phyloP scores from a whole-genome alignment of 1,140 invertebrate genomes.

The Aleiodes sp. region DNA sequence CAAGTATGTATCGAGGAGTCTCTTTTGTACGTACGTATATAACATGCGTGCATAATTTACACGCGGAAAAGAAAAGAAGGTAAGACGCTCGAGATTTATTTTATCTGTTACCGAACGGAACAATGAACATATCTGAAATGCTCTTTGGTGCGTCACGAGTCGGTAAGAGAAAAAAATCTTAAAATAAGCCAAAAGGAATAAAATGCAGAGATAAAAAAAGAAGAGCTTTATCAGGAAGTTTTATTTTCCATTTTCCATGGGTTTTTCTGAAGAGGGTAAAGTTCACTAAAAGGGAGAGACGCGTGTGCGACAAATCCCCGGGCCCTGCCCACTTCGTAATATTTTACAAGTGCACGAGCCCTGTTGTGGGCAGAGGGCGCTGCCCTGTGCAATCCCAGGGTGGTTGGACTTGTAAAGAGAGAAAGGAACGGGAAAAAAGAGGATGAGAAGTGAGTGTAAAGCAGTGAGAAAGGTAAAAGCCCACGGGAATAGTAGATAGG shows the following conservation, averaged over 20 bases:
- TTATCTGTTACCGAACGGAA: not conserved
- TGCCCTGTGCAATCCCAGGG: conserved; percentile 10
- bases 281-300: not conserved
- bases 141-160: conserved; percentile 10
- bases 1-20: conserved; percentile 12
- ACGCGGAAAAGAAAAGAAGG: not conserved
- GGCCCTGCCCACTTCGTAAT: conserved; percentile 43
- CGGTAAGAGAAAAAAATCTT: conserved; percentile 5
- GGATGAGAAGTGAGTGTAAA: conserved; percentile 33
- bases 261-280: not conserved
- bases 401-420: conserved; percentile 8
- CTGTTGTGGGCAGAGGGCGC: conserved; percentile 52
- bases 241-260: not conserved
- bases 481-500: conserved; percentile 8
- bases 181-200: conserved; percentile 4
- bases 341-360: conserved; percentile 57
- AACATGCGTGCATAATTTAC: conserved; percentile 21
- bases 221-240: conserved; percentile 19
- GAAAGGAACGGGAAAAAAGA: conserved; percentile 20
- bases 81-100: conserved; percentile 6
- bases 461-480: conserved; percentile 28
- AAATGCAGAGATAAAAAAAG: not conserved
- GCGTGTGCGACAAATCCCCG: conserved; percentile 17
- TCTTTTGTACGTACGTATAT: conserved; percentile 22
- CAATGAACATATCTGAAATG: conserved; percentile 23